A percentile compares a stretch with the other conserved stretches of the same genome.
phyloP scores from a whole-genome alignment of 2,113 vertebrate species.

The Halcyon senegalensis region DNA sequence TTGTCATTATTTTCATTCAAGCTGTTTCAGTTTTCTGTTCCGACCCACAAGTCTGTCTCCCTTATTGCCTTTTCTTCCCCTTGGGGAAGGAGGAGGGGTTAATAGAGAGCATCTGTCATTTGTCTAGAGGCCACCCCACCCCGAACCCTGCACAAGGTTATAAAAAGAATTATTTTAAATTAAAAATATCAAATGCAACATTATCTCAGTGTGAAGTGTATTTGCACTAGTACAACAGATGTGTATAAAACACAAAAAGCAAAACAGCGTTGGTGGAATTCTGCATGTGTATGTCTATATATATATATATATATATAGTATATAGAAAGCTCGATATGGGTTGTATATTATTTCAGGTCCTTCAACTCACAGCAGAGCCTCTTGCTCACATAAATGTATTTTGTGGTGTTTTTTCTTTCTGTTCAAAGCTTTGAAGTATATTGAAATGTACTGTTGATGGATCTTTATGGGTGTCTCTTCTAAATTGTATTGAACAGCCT shows the following conservation, averaged over 20 bases:
- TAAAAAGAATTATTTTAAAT: not conserved
- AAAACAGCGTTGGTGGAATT: not conserved
- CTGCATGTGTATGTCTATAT: not conserved
- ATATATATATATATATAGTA: too few species aligned
- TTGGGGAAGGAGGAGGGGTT: too few species aligned
- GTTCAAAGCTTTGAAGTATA: not conserved
- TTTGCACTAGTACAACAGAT: not conserved
- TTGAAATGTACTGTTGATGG: not conserved
- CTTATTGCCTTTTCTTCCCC: too few species aligned
- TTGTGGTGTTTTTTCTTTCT: not conserved
- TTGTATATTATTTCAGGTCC: not conserved
- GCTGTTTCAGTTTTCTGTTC: too few species aligned
- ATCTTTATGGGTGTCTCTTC: not conserved
- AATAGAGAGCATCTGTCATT: too few species aligned
- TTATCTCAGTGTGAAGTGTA: not conserved
- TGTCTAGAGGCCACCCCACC: too few species aligned
- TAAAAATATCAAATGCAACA: not conserved
- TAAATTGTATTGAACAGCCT: not conserved
- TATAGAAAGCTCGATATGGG: not conserved
- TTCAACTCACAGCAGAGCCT: not conserved
- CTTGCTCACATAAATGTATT: not conserved
- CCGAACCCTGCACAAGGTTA: not conserved
- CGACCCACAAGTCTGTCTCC: too few species aligned
- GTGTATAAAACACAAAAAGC: not conserved
- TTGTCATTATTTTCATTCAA: too few species aligned